phyloP scores from a whole-genome alignment of 2,888 invertebrate genomes.

The Ophion obscuratus region DNA sequence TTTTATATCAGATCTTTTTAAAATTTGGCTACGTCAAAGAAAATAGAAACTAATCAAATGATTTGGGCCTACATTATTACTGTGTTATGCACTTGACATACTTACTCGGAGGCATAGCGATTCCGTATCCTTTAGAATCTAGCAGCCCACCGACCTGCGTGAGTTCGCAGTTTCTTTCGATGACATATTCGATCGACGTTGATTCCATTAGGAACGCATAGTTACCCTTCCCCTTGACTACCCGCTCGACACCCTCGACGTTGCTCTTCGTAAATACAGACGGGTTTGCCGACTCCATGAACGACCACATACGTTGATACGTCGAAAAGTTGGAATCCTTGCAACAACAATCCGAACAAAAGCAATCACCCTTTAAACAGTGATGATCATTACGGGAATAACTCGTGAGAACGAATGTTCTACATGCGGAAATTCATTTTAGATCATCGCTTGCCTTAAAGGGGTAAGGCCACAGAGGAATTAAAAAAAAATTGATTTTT shows the following conservation, averaged over 20 bases:
- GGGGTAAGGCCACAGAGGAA: too few relatives aligned
- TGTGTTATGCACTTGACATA: constrained; percentile 64
- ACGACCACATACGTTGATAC: constrained; percentile 96
- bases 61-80: neutral
- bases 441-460: too few relatives aligned
- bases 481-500: too few relatives aligned
- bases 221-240: constrained; percentile 90
- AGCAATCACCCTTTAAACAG: neutral
- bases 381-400: too few relatives aligned
- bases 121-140: constrained; percentile 97
- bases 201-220: constrained; percentile 99
- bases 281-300: constrained; percentile 94
- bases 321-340: constrained; percentile 94
- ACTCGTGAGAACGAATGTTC: too few relatives aligned
- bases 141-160: constrained; percentile 92
- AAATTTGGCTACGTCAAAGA: too few relatives aligned
- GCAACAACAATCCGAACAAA: constrained; percentile 71
- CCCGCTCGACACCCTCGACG: constrained; percentile 94
- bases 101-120: constrained; percentile 95
- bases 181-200: constrained; percentile 95
- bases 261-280: constrained; percentile 93
- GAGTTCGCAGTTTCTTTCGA: constrained; percentile 93
- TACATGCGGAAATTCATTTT: too few relatives aligned
- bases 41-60: neutral
- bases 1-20: too few relatives aligned